phyloP scores from a whole-genome alignment of 2,113 vertebrate genomes.

The Tupaia chinensis region DNA sequence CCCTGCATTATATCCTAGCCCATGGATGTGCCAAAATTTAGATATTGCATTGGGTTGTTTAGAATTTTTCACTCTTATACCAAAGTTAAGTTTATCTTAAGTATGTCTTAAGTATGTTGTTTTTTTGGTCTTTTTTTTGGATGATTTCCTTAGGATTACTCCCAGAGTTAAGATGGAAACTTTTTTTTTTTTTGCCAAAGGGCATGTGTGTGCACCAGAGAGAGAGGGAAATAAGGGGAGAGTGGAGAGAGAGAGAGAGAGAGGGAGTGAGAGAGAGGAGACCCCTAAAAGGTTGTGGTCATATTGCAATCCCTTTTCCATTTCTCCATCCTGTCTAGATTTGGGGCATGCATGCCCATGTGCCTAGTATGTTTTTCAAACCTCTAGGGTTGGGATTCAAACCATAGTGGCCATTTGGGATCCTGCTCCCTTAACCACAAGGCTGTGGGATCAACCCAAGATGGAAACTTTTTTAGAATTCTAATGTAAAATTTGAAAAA shows the following conservation, averaged over 20 bases:
- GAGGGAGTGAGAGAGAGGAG: no score
- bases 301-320: no score
- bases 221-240: no score
- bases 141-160: background rate
- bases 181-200: background rate
- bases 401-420: no score
- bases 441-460: background rate
- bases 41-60: background rate
- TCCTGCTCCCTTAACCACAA: no score
- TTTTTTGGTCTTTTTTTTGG: constrained; percentile 23
- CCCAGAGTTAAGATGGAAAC: background rate
- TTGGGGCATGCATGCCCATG: no score
- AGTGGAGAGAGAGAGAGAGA: no score
- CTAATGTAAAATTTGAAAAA: background rate
- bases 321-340: no score
- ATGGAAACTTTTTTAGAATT: background rate
- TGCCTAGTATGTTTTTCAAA: no score
- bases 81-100: background rate
- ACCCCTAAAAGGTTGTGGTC: no score
- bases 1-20: background rate
- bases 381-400: no score
- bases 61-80: background rate
- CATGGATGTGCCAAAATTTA: background rate
- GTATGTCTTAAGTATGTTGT: background rate
- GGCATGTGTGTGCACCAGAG: no score